A percentile compares a stretch with the other conserved stretches of the same genome.
phyloP scores from a whole-genome alignment of 2,888 invertebrate genomes.

The Mechanitis messenoides region DNA sequence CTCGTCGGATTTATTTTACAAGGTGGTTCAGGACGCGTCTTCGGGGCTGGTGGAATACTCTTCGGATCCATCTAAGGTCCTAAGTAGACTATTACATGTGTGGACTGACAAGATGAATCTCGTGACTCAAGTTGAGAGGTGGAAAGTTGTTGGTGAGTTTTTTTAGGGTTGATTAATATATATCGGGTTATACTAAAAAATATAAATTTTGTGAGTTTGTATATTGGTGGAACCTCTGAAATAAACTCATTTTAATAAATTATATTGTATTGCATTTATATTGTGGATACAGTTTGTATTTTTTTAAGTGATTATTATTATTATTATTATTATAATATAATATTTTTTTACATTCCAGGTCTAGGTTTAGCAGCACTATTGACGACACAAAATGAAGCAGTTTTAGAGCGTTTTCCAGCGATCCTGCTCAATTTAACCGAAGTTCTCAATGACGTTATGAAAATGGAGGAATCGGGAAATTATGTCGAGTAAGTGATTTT shows the following conservation, averaged over 20 bases:
- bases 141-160: conserved; percentile 85
- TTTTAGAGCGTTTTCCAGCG: conserved; percentile 83
- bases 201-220: neutral
- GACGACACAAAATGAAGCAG: conserved; percentile 80
- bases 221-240: neutral
- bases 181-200: neutral
- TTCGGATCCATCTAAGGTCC: conserved; percentile 79
- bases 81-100: conserved; percentile 83
- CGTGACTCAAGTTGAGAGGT: conserved; percentile 86
- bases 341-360: conserved; percentile 49
- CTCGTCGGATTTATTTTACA: conserved; percentile 81
- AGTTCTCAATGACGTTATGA: conserved; percentile 87
- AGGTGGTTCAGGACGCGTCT: conserved; percentile 70
- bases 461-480: conserved; percentile 79
- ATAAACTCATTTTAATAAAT: too few relatives aligned
- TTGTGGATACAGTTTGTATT: too few relatives aligned
- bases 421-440: conserved; percentile 86
- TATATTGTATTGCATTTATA: too few relatives aligned
- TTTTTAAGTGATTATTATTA: too few relatives aligned
- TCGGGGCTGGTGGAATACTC: conserved; percentile 57
- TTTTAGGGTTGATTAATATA: neutral
- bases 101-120: conserved; percentile 89
- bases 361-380: conserved; percentile 80
- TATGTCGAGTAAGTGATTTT: conserved; percentile 76
- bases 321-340: too few relatives aligned